Evolutionary conservation across 2,888 invertebrate genomes (phyloP), one percentile per base, ranked within the genome.

Genomic region (Ichneumoninae sp.): DNA sequence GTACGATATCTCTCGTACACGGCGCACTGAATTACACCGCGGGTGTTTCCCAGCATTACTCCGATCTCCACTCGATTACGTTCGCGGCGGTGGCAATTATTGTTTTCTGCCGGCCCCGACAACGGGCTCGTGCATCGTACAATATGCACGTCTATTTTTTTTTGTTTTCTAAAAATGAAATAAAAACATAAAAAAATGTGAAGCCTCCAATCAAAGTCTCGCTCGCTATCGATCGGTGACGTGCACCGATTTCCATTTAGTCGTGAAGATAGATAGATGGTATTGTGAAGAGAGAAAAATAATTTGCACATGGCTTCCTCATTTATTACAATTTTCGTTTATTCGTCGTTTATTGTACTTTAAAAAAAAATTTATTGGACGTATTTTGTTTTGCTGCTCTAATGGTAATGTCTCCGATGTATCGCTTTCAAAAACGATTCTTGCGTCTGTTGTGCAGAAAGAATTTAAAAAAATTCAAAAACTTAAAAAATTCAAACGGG

Each of bases 11-110:
- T 16, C 10, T 50, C 44, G 66, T 73, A 65, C 66, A 66, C 65
- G 54, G 88, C 83, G 87, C 81, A 86, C 83, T 88, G 83, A 87
- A 89, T 91, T 91, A 90, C 88, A 89, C 89, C 86, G 66, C 85
- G 85, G 86, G 88, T 88, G 88, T 88, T 83, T 88, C 85, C 85
- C 87, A 88, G 74, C 83, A 78, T 85, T 85, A 74, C 74, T 82
- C 44, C 66, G 79, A 78, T 87, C 82, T 81, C 57, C 68, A 77
- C 66, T 82, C 77, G 57, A 89, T 91, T 90, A 88, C 88, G 86
- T 85, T 83, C 85, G 88, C 83, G 83, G 88, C 86, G 85, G 84
- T 86, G 82, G 86, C 89, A 89, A 90, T 91, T 89, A 91, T 88
- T 75, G 86, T 73, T 82, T 76, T 79, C 80, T 65, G 65, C n/a